Evolutionary conservation across 2,888 invertebrate species (phyloP).

Genomic region (Helicoverpa assulta): DNA sequence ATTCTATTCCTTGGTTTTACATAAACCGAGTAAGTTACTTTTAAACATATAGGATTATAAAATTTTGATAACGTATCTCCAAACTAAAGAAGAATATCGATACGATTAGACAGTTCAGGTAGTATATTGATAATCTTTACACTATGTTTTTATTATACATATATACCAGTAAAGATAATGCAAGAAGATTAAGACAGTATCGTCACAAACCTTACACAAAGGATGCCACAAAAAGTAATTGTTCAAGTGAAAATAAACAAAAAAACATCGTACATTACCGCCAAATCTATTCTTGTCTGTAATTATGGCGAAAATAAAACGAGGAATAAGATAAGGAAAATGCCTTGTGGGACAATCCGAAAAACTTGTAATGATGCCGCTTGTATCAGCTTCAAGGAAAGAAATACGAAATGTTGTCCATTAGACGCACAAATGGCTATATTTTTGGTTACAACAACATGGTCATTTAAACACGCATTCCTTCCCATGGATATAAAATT

Average conservation of each 20-base stretch:
- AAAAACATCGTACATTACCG: slow-evolving; percentile 58
- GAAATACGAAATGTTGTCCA: slow-evolving; percentile 42
- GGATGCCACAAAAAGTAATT: slow-evolving; percentile 55
- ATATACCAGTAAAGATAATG: too few species aligned
- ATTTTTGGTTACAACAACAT: slow-evolving; percentile 40
- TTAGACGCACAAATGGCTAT: slow-evolving; percentile 46
- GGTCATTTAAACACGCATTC: slow-evolving; percentile 23
- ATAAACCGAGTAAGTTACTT: too few species aligned
- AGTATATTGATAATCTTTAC: too few species aligned
- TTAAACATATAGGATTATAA: too few species aligned
- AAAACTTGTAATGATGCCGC: slow-evolving; percentile 59
- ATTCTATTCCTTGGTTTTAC: too few species aligned
- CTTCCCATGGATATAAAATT: slow-evolving; percentile 2
- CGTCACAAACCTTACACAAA: slow-evolving; percentile 21
- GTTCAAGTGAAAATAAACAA: slow-evolving; percentile 62
- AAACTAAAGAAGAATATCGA: too few species aligned
- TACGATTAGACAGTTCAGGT: too few species aligned
- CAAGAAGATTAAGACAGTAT: slow-evolving; percentile 21
- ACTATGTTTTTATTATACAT: too few species aligned
- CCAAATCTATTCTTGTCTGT: slow-evolving; percentile 57
- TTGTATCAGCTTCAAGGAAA: slow-evolving; percentile 50
- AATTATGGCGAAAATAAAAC: slow-evolving; percentile 59
- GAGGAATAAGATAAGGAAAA: slow-evolving; percentile 57
- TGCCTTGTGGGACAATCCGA: slow-evolving; percentile 60
- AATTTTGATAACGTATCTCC: too few species aligned